phyloP scores from a whole-genome alignment of 35 echinoderm and acorn worm species.

The Anneissia japonica region DNA sequence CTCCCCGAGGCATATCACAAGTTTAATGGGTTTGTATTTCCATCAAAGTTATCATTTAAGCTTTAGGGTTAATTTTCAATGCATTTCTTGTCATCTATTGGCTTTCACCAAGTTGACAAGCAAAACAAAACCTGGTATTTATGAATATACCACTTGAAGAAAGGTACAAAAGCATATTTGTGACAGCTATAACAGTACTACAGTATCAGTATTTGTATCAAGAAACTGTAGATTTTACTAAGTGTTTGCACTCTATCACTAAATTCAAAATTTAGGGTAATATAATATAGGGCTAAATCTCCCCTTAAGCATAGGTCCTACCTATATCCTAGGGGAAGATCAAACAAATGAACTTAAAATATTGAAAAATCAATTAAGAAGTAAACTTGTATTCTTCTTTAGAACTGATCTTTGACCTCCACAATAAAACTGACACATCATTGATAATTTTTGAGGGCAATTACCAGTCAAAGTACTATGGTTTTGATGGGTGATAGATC shows the following conservation, averaged over 20 bases:
- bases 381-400: not conserved
- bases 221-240: not conserved
- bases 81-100: too few relatives aligned
- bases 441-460: too few relatives aligned
- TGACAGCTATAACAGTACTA: not conserved
- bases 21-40: not conserved
- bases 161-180: not conserved
- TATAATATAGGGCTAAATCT: too few relatives aligned
- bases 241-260: not conserved
- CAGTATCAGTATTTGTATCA: not conserved
- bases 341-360: not conserved
- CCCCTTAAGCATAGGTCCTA: too few relatives aligned
- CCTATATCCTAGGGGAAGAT: not conserved
- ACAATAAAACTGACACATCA: not conserved
- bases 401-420: not conserved
- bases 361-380: not conserved
- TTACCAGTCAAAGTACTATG: too few relatives aligned
- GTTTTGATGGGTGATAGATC: too few relatives aligned
- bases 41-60: not conserved
- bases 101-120: too few relatives aligned
- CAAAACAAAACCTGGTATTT: not conserved
- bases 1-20: not conserved
- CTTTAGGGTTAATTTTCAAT: not conserved
- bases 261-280: too few relatives aligned
- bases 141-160: not conserved